Base-by-base conservation (phyloP, 2,888 invertebrate species). In the Exephanes ischioxanthus region DNA sequence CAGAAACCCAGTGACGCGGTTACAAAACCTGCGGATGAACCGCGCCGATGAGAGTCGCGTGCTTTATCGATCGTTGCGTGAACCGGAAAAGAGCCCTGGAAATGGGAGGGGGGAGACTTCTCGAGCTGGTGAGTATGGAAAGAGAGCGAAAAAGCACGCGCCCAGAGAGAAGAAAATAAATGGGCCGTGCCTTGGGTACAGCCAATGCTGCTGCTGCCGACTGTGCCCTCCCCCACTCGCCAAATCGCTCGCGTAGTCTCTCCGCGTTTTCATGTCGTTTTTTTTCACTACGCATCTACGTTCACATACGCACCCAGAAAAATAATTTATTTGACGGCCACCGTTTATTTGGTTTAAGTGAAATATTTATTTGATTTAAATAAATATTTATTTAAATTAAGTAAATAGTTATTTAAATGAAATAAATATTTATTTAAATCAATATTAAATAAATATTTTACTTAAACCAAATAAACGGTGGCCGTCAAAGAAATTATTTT, bases 51-150 rank as follows among this genome's bases (percentile, higher is more conserved):
- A 51, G 66, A 66, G 76, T 76, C 66, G 66, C 76, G 76, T 76
- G 66, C 67, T 76, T 76, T 76, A 76, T 76, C 76, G 76, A 76
- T 76, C 76, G 33, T 66, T 53, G 37, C 67, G 76, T 76, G 66
- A 53, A 76, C 76, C 66, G 76, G 76, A 76, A 76, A 76, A 76
- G 66, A 67, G 66, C 66, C 66, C 66, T 67, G 76, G 66, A 67
- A 76, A 76, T 53, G 16, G 30, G 71, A 53, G 53, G 58, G 22
- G 71, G 66, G 76, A 37, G 76, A 76, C 66, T 66, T 76, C 66
- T 76, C 11, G 67, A 76, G 37, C 66, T 19, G 30, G 76, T 14
- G 33, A 41, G 51, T 51, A 33, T 37, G 53, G 22, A 66, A 76
- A 66, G 58, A n/a, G 51, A 30, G 33, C 63, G 76, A 63, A 37